Base-by-base conservation (phyloP, 2,888 invertebrate species). In the Microplitis deprimator region DNA sequence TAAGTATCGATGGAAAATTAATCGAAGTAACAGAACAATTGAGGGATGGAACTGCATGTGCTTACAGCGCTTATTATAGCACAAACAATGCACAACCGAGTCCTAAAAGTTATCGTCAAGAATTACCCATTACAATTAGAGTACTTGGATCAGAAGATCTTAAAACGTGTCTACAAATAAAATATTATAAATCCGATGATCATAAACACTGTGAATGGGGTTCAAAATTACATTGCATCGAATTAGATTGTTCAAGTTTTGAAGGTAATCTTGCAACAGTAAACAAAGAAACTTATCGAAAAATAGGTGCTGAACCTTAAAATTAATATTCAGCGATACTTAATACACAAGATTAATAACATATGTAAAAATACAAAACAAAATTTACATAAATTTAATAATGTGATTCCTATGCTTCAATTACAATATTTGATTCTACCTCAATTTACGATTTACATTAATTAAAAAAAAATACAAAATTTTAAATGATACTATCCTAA, bases 171-270 rank as follows among this genome's bases (percentile, higher is more conserved):
- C 86, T 92, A 73, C 92, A 92, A 84, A 91, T 91, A 79, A 92
- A 92, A 85, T 91, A 92, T 81, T 92, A 92, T 85, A 91, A 91
- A 76, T 84, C 87, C 61, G 90, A 90, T 62, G 92, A 92, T 80
- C 90, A 90, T 59, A 90, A 91, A 65, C 92, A 92, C 84, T 91
- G 91, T 79, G 91, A 91, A 73, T 92, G 91, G 91, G 92, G 92
- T 20, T 90, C 90, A 39, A 87, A 90, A 16, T 86, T 92, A 1
- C 91, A 91, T 82, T 91, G 91, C 83, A 91, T 92, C 81, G 92
- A 92, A 79, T 90, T 91, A 75, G 92, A 92, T 80, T 92, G 92
- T 82, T 89, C 85, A 79, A 89, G 89, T 71, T 89, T 90, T 68
- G 90, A 90, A 80, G 91, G 91, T 68, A 89, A 89, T 78, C 89